phyloP scores from a whole-genome alignment of 1,140 invertebrate genomes.

The Pseudomyrmex sp. region DNA sequence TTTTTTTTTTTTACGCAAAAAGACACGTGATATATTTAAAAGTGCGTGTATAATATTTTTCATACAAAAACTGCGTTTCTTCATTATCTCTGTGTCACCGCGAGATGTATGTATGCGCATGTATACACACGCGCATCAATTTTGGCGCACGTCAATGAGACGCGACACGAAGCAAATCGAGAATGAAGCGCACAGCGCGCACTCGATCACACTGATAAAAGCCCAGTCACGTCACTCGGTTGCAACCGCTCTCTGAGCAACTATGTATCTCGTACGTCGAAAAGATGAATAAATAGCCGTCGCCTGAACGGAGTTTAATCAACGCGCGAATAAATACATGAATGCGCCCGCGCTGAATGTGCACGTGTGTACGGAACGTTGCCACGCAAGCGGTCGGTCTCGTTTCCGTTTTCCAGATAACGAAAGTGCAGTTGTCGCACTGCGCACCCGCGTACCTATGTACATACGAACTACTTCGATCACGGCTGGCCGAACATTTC shows the following conservation, averaged over 20 bases:
- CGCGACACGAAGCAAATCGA: background rate
- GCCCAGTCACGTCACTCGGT: constrained; percentile 32
- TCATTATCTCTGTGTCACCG: no score
- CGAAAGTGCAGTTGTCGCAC: constrained; percentile 13
- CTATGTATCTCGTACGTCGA: constrained; percentile 25
- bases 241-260: constrained; percentile 38
- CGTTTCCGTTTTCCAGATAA: constrained; percentile 37
- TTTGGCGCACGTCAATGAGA: background rate
- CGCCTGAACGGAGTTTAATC: constrained; percentile 38
- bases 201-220: constrained; percentile 37
- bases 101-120: no score
- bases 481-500: constrained; percentile 28
- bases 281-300: constrained; percentile 56
- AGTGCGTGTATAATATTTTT: background rate
- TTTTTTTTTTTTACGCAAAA: no score
- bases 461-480: constrained; percentile 24
- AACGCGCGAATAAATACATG: constrained; percentile 22
- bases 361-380: background rate
- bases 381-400: background rate
- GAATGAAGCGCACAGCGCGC: background rate
- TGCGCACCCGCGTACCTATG: constrained; percentile 9
- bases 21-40: background rate
- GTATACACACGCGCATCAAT: background rate
- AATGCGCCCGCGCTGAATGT: background rate
- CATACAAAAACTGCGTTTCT: no score